phyloP scores from a whole-genome alignment of 2,797 vertebrate species.

The Gambelia wislizenii region DNA sequence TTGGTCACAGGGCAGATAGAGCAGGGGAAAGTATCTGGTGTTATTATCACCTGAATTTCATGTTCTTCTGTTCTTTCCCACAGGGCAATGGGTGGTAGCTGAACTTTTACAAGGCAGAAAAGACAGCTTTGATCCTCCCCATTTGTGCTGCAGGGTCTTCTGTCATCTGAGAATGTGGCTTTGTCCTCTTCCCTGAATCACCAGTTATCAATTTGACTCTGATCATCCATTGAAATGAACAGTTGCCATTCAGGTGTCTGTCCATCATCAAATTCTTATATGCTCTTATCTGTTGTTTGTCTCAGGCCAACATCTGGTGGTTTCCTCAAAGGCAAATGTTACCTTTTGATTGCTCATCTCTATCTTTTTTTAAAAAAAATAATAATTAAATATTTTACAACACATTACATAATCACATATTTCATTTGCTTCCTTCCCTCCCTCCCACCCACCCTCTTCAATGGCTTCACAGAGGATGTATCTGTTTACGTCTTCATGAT shows the following conservation, averaged over 20 bases:
- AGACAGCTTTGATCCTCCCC: not conserved
- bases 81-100: not conserved
- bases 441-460: too few relatives aligned
- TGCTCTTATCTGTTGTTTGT: not conserved
- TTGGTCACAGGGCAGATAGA: not conserved
- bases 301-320: not conserved
- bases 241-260: not conserved
- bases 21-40: not conserved
- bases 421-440: too few relatives aligned
- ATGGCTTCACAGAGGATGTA: too few relatives aligned
- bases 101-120: not conserved
- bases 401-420: too few relatives aligned
- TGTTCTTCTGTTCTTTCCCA: not conserved
- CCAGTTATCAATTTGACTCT: too few relatives aligned
- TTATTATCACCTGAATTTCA: not conserved
- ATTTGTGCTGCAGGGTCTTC: not conserved
- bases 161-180: not conserved
- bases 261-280: not conserved
- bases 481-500: too few relatives aligned
- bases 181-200: not conserved
- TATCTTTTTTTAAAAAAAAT: too few relatives aligned
- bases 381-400: too few relatives aligned
- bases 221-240: not conserved
- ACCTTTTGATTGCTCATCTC: not conserved
- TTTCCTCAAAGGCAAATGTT: not conserved